phyloP scores from a whole-genome alignment of 2,888 invertebrate species.

The Pandemis heparana region DNA sequence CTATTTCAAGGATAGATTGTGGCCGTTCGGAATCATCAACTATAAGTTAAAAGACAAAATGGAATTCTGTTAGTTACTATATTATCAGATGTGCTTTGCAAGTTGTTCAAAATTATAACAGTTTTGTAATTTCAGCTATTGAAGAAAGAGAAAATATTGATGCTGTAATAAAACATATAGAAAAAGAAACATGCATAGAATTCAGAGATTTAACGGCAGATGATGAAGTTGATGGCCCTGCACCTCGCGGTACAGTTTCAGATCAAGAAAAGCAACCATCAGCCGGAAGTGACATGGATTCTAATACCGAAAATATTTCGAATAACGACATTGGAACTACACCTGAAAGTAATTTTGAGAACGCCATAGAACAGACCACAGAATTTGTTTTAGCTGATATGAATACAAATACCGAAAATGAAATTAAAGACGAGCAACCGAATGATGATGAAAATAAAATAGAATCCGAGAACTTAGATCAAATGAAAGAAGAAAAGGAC shows the following conservation, averaged over 20 bases:
- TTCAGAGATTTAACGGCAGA: conserved; percentile 58
- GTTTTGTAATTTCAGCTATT: conserved; percentile 56
- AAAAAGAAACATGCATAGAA: conserved; percentile 74
- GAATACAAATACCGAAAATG: background rate
- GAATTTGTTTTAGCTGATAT: background rate
- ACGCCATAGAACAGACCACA: background rate
- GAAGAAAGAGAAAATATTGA: conserved; percentile 76
- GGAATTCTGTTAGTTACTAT: conserved; percentile 72
- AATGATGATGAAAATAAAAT: conserved; percentile 5
- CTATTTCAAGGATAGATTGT: conserved; percentile 68
- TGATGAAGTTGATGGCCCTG: conserved; percentile 32
- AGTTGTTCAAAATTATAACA: background rate
- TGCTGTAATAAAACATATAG: conserved; percentile 72
- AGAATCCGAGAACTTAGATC: background rate
- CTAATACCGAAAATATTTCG: background rate
- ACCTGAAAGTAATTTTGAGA: background rate
- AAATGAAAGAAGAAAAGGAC: background rate
- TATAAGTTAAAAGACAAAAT: conserved; percentile 63
- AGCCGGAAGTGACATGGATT: background rate
- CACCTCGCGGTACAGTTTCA: background rate
- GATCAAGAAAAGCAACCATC: conserved; percentile 16
- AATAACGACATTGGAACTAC: background rate
- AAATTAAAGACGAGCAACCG: background rate
- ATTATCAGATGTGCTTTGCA: background rate
- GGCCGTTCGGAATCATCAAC: conserved; percentile 70